Conservation (phyloP, 2,797 vertebrate genomes). For the Phyllotis vaccarum region DNA sequence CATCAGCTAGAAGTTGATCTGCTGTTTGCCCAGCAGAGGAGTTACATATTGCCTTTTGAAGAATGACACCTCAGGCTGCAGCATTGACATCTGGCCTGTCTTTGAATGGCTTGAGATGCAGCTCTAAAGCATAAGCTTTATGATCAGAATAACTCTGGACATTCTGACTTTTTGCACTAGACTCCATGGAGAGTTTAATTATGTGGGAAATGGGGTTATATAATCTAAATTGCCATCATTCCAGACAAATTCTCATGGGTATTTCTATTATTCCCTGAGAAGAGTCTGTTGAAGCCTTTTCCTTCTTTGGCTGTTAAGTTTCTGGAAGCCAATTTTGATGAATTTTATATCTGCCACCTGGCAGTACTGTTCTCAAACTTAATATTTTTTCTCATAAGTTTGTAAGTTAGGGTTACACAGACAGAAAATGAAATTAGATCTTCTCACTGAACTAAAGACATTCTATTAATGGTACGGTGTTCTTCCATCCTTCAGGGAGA, state of each 20-base stretch:
- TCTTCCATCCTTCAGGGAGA: constrained; percentile 60
- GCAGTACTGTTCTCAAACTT: constrained; percentile 69
- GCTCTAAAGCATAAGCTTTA: constrained; percentile 75
- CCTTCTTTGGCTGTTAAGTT: constrained; percentile 74
- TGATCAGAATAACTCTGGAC: constrained; percentile 74
- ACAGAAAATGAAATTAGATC: constrained; percentile 80
- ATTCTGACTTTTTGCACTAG: constrained; percentile 71
- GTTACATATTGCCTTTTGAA: constrained; percentile 62
- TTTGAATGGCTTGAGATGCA: constrained; percentile 69
- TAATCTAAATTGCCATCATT: constrained; percentile 68
- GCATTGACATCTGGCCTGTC: constrained; percentile 62
- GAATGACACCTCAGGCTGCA: constrained; percentile 35
- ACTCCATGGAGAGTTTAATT: constrained; percentile 71
- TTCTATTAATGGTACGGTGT: constrained; percentile 69
- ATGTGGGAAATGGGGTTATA: constrained; percentile 68
- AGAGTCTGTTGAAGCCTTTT: constrained; percentile 63
- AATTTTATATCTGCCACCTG: constrained; percentile 79
- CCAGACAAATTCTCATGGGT: constrained; percentile 62
- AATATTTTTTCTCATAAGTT: constrained; percentile 80
- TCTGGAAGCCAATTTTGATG: constrained; percentile 82
- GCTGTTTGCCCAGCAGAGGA: constrained; percentile 62
- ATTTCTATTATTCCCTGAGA: constrained; percentile 72
- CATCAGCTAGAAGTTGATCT: neutral
- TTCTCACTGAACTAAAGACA: constrained; percentile 74
- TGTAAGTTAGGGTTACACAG: constrained; percentile 76